A percentile compares a stretch with the other conserved stretches of the same genome.
These are phyloP conservation scores for Alligator sinensis DNA, from an alignment of 2,113 vertebrate genomes.

Conservation along the genomic window DNA sequence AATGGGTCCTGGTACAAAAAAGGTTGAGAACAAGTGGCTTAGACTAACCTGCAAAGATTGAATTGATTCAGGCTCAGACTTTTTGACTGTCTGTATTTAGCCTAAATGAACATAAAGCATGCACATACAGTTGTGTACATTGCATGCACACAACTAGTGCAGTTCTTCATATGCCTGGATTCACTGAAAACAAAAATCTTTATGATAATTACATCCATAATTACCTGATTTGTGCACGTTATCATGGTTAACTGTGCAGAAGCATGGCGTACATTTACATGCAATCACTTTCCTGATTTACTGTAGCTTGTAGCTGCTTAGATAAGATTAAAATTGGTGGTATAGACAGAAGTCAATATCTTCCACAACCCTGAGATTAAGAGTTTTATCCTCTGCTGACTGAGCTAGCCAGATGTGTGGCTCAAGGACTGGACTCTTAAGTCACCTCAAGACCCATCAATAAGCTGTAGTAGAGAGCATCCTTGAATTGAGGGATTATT, in stretches of 20 bases:
- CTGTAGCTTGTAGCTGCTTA: background rate
- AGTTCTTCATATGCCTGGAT: background rate
- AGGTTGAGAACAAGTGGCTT: too few relatives aligned
- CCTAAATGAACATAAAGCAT: background rate
- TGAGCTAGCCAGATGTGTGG: too few relatives aligned
- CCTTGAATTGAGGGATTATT: too few relatives aligned
- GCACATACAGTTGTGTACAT: background rate
- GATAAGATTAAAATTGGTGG: background rate
- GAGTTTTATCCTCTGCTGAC: too few relatives aligned
- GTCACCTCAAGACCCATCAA: too few relatives aligned
- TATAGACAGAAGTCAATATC: background rate
- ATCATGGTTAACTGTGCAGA: background rate
- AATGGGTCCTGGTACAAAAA: too few relatives aligned
- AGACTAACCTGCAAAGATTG: too few relatives aligned
- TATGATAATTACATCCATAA: background rate
- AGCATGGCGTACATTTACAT: accelerated
- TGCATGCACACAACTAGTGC: background rate
- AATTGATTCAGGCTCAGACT: too few relatives aligned
- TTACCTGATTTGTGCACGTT: background rate
- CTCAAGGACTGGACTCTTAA: too few relatives aligned
- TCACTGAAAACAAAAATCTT: background rate
- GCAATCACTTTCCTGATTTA: background rate
- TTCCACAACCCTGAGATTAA: too few relatives aligned
- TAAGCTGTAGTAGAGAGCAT: too few relatives aligned
- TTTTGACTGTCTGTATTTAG: too few relatives aligned